A percentile compares a stretch with the other conserved stretches of the same genome.
Evolutionary conservation across 2,888 invertebrate genomes (phyloP).

Genomic region (Portevinia maculata): DNA sequence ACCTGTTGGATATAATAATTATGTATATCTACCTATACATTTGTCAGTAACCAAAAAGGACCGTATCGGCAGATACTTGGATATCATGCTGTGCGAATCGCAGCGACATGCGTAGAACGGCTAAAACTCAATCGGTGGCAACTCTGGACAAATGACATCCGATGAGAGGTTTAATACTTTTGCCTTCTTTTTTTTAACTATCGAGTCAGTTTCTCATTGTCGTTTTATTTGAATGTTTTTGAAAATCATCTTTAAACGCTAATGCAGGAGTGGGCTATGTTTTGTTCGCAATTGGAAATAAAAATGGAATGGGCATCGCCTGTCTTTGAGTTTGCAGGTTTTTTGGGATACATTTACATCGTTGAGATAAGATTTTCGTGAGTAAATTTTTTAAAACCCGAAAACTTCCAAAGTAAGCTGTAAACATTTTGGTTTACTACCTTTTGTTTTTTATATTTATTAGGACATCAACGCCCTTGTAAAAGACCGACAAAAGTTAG

Average conservation of each 20-base stretch:
- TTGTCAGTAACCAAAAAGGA: conserved; percentile 45
- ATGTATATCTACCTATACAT: conserved; percentile 34
- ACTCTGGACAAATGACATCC: conserved; percentile 45
- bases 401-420: conserved; percentile 20
- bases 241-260: neutral
- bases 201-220: neutral
- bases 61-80: conserved; percentile 24
- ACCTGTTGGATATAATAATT: conserved; percentile 55
- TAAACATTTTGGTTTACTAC: too few species aligned
- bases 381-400: too few species aligned
- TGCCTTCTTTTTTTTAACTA: neutral
- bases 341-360: too few species aligned
- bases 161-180: conserved; percentile 27
- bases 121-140: conserved; percentile 33
- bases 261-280: too few species aligned
- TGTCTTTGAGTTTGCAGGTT: too few species aligned
- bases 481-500: neutral
- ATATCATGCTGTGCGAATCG: conserved; percentile 24
- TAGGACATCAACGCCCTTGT: conserved; percentile 16
- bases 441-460: conserved; percentile 23
- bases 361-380: neutral
- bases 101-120: conserved; percentile 64
- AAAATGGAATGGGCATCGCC: too few species aligned
- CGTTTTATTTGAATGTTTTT: neutral
- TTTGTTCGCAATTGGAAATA: too few species aligned